Evolutionary conservation across 2,888 invertebrate species (phyloP).

Genomic region (Ganaspis brasiliensis): DNA sequence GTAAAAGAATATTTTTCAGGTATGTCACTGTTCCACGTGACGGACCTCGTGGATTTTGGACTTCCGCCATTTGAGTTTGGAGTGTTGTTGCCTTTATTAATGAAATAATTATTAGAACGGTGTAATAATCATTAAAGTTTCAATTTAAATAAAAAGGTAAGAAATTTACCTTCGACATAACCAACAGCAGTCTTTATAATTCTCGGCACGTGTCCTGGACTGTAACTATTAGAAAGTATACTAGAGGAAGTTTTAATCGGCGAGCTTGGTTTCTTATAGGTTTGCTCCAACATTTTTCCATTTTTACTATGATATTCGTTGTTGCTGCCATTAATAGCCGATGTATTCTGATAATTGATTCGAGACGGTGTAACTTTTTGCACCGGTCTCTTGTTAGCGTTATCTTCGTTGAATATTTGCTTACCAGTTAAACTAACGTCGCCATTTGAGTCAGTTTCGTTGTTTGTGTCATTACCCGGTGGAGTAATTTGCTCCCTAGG

Average conservation of each 20-base stretch:
- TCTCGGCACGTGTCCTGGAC: constrained; percentile 79
- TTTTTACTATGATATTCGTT: constrained; percentile 73
- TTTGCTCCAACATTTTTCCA: constrained; percentile 76
- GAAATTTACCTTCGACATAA: constrained; percentile 82
- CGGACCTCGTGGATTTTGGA: constrained; percentile 80
- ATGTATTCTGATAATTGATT: constrained; percentile 81
- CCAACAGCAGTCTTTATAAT: constrained; percentile 83
- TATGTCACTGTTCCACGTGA: constrained; percentile 87
- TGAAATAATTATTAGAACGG: no score
- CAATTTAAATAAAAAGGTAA: background rate
- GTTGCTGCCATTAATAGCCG: constrained; percentile 75
- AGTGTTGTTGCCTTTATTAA: constrained; percentile 69
- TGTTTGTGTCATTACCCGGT: constrained; percentile 76
- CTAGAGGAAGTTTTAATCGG: constrained; percentile 85
- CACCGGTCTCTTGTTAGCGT: constrained; percentile 85
- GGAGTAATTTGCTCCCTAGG: constrained; percentile 84
- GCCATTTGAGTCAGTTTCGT: constrained; percentile 67
- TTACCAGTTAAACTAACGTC: constrained; percentile 66
- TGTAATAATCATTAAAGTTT: no score
- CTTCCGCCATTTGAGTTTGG: constrained; percentile 73
- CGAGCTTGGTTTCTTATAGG: constrained; percentile 86
- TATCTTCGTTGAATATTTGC: constrained; percentile 79
- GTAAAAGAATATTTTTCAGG: constrained; percentile 93
- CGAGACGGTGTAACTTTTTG: constrained; percentile 92
- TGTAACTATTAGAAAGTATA: constrained; percentile 82